Base-by-base conservation (phyloP, 2,113 vertebrate genomes). In the Muntiacus reevesi region DNA sequence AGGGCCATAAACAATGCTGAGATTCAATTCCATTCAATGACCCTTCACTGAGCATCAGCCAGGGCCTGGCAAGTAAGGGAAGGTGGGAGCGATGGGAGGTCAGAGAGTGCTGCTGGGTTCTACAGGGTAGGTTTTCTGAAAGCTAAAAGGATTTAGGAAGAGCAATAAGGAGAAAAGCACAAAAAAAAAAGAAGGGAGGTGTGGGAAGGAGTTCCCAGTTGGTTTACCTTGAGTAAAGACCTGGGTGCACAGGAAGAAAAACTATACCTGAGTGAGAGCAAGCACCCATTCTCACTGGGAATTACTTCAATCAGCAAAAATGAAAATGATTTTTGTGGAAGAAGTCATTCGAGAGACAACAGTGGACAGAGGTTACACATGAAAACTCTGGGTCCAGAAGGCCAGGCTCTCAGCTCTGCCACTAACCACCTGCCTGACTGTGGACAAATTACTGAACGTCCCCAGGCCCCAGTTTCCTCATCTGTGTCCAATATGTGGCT, bases 11-110 rank as follows among this genome's bases (percentile, higher is more conserved):
- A 21, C 33, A 27, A 52, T 1, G 17, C 13, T 6, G 15, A 78
- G 82, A 19, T 27, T 92, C 50, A 43, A 1, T 21, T 55, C 28
- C 25, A n/a, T 7, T 60, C 59, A 36, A 1, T 3, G 59, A 59
- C 60, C 4, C 21, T 12, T 90, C 87, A n/a, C 13, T 30, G 30
- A 21, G 30, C 83, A 21, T 3, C 25, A 2, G 23, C 45, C 13
- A n/a, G 43, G 55, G 28, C 50, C 23, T 43, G 88, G 76, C 52
- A 7, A 2, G 7, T 7, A 12, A 45, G 50, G 23, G 57, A 7
- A 21, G n/a, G n/a, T 2, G 6, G 19, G 7, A 0, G 1, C 9
- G 1, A 12, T 6, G 59, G 7, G 71, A 33, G 1, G n/a, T 64
- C 45, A 28, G 52, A 78, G 43, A 2, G 21, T 13, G 33, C 60